These are phyloP conservation scores for Eleutherodactylus coqui DNA, from an alignment of 2,797 vertebrate genomes.

Conservation along the genomic window DNA sequence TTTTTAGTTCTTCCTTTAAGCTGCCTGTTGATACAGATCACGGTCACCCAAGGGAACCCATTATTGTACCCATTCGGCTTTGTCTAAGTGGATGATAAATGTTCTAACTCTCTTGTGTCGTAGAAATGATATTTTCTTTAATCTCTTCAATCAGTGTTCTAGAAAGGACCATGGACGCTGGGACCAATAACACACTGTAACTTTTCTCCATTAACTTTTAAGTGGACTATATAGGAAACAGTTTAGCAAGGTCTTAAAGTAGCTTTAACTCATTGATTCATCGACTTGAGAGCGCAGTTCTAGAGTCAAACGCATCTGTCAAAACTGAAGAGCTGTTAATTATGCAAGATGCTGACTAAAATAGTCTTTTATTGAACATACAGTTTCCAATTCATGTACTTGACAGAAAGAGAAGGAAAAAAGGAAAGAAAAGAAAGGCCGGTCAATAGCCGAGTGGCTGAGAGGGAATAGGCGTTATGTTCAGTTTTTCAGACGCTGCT, in stretches of 20 bases:
- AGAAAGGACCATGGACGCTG: not conserved
- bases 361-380: constrained; percentile 29
- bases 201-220: constrained; percentile 30
- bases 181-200: not conserved
- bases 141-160: not conserved
- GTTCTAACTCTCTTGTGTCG: not conserved
- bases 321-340: constrained; percentile 41
- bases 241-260: constrained; percentile 59
- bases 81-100: not conserved
- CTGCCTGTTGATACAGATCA: too few species aligned
- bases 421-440: not conserved
- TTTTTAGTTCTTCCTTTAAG: too few species aligned
- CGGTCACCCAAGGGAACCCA: too few species aligned
- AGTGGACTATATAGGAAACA: constrained; percentile 61
- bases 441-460: not conserved
- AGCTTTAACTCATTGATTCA: constrained; percentile 50
- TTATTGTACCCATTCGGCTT: not conserved
- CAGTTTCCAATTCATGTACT: constrained; percentile 22
- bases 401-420: not conserved
- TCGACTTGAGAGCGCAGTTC: constrained; percentile 35
- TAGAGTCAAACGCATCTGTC: constrained; percentile 44
- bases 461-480: not conserved
- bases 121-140: not conserved
- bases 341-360: constrained; percentile 49
- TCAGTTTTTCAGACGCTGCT: not conserved